Base-by-base conservation (phyloP, 2,888 invertebrate genomes). In the Lasioglossum oenotherae region DNA sequence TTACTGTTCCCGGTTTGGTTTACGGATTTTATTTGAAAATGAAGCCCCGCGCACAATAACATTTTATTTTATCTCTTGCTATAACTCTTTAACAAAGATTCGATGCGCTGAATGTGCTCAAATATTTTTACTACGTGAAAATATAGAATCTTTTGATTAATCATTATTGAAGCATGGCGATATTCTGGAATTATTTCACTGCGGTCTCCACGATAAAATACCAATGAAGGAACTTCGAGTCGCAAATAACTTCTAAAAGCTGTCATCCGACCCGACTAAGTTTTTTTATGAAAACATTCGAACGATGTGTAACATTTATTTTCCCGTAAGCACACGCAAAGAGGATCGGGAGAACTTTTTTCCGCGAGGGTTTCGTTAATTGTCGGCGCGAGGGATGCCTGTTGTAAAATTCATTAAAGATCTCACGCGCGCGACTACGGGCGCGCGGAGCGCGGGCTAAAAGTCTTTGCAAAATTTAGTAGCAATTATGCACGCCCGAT, bases 401-500 rank as follows among this genome's bases (percentile, higher is more conserved):
- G 27, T 1, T 27, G 44, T 57, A 44, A 67, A 80, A 53, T 72
- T 82, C 75, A 80, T 82, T 35, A 76, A 57, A 74, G 73, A 72
- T 53, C 19, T n/a, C 19, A 23, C 3, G 53, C 16, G 19, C n/a
- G 64, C 60, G n/a, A 44, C 31, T 49, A 35, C 1, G n/a, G 3
- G 31, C 77, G 27, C 67, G 38, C 38, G 53, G 38, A 44, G 4
- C 35, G 23, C 27, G 23, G 38, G 88, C 77, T 78, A 82, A 86
- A 76, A 35, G 77, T 87, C 82, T 82, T 81, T 83, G 82, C 75
- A 81, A 82, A 86, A 87, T 88, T 87, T 87, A 90, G 82, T 78
- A 74, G 85, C 80, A 88, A 89, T 87, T 89, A 87, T 78, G 80
- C 80, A 78, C 82, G 85, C 83, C 80, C 84, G 82, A 85, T 89